Evolutionary conservation across 2,888 invertebrate genomes (phyloP), one percentile per base, ranked within the genome.

Genomic region (Reticulitermes lucifugus): DNA sequence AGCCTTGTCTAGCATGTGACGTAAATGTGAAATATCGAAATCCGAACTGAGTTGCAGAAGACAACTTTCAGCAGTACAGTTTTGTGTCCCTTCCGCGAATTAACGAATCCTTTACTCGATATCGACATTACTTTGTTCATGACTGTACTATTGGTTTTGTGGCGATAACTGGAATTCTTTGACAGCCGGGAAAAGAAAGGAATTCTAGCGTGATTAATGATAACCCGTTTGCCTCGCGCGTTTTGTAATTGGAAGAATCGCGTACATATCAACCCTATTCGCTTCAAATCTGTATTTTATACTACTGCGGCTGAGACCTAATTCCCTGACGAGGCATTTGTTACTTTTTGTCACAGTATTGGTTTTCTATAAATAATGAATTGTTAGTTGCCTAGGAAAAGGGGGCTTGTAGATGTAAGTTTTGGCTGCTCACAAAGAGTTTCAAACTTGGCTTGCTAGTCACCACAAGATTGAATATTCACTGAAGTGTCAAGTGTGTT

Each of bases 141-240:
- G 7, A 9, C 65, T 25, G 18, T n/a, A 25, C 9, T 65, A n/a
- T n/a, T 25, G 65, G 65, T 65, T 65, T n/a, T n/a, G n/a, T 65
- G 65, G 25, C n/a, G 25, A 65, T 65, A n/a, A 65, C 25, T 25
- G 65, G 9, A 65, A 2, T 65, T 65, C 65, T 65, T 5, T 79
- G 79, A 79, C 79, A 79, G 55, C 51, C 29, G 79, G 29, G 55
- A 79, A 79, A 79, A 79, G 79, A 79, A 79, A 79, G 51, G 46
- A 46, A 79, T 25, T 79, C 51, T 29, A 25, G 46, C 51, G 79
- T 79, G 79, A 79, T 79, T 79, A 46, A 79, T 51, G 79, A 55
- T 10, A n/a, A 25, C 25, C 25, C n/a, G n/a, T 65, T 65, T 25
- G n/a, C 25, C 65, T 65, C n/a, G 65, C 9, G 65, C n/a, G 65